A percentile compares a stretch with the other conserved stretches of the same genome.
These are phyloP conservation scores for Epinephelus awoara DNA, from an alignment of 2,797 vertebrate species.

Conservation along the genomic window DNA sequence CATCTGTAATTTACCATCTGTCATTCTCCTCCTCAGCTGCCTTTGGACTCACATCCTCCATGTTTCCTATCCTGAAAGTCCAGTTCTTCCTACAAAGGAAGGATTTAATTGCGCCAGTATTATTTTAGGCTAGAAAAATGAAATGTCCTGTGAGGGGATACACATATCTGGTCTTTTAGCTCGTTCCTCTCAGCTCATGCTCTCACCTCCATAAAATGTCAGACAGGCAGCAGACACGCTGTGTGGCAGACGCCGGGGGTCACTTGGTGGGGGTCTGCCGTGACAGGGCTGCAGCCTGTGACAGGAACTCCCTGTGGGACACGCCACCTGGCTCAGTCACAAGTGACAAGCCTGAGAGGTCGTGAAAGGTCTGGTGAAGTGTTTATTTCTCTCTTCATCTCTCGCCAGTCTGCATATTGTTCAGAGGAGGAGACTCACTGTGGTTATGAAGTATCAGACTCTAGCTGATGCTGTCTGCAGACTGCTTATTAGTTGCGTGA, in stretches of 20 bases:
- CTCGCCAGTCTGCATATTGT: not conserved
- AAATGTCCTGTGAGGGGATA: not conserved
- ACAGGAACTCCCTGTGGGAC: conserved; percentile 14
- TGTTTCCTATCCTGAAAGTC: not conserved
- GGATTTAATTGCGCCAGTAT: not conserved
- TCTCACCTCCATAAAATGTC: conserved; percentile 3
- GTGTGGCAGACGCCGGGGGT: conserved; percentile 9
- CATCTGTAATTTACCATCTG: not conserved
- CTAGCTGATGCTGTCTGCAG: not conserved
- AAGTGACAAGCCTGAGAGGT: not conserved
- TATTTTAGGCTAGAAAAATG: not conserved
- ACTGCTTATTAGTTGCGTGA: not conserved
- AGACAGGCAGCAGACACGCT: conserved; percentile 15
- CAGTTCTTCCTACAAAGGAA: not conserved
- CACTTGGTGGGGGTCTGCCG: not conserved
- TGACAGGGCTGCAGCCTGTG: conserved; percentile 18
- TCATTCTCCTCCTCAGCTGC: not conserved
- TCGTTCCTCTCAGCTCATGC: not conserved
- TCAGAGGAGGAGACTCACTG: not conserved
- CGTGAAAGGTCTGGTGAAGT: not conserved
- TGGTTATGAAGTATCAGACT: not conserved
- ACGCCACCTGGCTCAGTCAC: conserved; percentile 11
- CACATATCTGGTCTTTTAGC: conserved; percentile 2
- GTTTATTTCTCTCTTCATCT: not conserved
- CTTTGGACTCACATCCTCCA: not conserved